These are phyloP conservation scores for Danio tinwini DNA, from an alignment of 2,797 vertebrate genomes.

Conservation along the genomic window DNA sequence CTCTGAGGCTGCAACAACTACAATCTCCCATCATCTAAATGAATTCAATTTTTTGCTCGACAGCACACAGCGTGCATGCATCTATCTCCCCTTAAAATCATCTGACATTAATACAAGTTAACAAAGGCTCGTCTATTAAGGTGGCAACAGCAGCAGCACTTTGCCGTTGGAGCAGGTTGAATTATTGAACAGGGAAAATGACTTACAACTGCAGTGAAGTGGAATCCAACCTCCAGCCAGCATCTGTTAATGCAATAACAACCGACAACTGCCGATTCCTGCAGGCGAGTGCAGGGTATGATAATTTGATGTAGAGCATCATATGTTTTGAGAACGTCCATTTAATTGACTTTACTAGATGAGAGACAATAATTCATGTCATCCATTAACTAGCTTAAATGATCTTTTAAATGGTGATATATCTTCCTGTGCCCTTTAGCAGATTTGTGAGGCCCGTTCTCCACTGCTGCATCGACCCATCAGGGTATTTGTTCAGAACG, in stretches of 20 bases:
- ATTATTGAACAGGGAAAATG: conserved; percentile 65
- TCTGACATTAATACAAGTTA: conserved; percentile 84
- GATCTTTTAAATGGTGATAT: conserved; percentile 80
- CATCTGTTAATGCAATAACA: conserved; percentile 67
- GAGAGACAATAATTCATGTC: conserved; percentile 78
- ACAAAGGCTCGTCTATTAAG: conserved; percentile 70
- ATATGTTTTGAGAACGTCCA: conserved; percentile 80
- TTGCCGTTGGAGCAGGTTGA: conserved; percentile 66
- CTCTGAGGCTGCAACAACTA: conserved; percentile 72
- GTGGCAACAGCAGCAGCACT: conserved; percentile 59
- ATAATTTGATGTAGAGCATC: conserved; percentile 75
- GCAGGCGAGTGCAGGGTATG: conserved; percentile 62
- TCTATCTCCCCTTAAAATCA: conserved; percentile 77
- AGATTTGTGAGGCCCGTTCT: conserved; percentile 73
- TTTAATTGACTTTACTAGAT: conserved; percentile 78
- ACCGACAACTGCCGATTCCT: conserved; percentile 67
- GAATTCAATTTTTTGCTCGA: conserved; percentile 84
- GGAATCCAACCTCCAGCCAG: conserved; percentile 70
- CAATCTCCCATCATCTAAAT: conserved; percentile 81
- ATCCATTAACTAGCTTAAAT: conserved; percentile 80
- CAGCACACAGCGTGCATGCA: conserved; percentile 74
- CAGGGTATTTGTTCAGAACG: conserved; percentile 70
- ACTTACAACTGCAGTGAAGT: conserved; percentile 61
- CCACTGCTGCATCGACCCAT: conserved; percentile 76
- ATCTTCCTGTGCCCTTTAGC: conserved; percentile 80